phyloP scores from a whole-genome alignment of 2,888 invertebrate species.

The Rhagium mordax region DNA sequence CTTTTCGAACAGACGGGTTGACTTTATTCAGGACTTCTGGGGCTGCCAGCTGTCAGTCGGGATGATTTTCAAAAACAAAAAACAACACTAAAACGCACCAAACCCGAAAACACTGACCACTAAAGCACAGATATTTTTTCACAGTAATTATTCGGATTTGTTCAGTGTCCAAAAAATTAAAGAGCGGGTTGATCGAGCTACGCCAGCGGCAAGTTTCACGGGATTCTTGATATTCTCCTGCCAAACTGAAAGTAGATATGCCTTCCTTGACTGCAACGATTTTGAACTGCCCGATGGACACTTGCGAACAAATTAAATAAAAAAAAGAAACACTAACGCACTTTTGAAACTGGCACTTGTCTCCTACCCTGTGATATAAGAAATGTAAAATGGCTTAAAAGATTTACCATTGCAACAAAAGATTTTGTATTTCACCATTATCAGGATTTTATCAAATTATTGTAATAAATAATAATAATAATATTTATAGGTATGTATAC shows the following conservation, averaged over 20 bases:
- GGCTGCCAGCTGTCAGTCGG: conserved; percentile 27
- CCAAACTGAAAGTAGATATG: conserved; percentile 23
- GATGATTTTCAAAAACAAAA: conserved; percentile 22
- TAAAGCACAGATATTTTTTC: conserved; percentile 28
- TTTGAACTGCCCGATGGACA: not conserved
- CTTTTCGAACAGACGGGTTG: conserved; percentile 21
- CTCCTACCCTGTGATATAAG: too few relatives aligned
- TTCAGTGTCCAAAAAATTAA: conserved; percentile 22
- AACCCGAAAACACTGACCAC: conserved; percentile 3
- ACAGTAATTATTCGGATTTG: conserved; percentile 39
- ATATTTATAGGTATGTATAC: too few relatives aligned
- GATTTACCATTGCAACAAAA: too few relatives aligned
- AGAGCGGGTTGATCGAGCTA: conserved; percentile 15
- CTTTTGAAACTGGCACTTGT: too few relatives aligned
- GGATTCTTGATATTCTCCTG: conserved; percentile 19
- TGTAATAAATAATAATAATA: too few relatives aligned
- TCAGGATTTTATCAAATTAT: too few relatives aligned
- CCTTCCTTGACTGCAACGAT: not conserved
- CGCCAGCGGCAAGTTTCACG: conserved; percentile 22
- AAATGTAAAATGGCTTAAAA: too few relatives aligned
- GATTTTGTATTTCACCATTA: too few relatives aligned
- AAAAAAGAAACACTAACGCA: conserved; percentile 37
- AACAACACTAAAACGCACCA: not conserved
- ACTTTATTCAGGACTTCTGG: conserved; percentile 20
- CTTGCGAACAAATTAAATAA: conserved; percentile 23